These are phyloP conservation scores for Actinopyga echinites DNA, from an alignment of 53 echinoderm and acorn worm species.

Conservation along the genomic window DNA sequence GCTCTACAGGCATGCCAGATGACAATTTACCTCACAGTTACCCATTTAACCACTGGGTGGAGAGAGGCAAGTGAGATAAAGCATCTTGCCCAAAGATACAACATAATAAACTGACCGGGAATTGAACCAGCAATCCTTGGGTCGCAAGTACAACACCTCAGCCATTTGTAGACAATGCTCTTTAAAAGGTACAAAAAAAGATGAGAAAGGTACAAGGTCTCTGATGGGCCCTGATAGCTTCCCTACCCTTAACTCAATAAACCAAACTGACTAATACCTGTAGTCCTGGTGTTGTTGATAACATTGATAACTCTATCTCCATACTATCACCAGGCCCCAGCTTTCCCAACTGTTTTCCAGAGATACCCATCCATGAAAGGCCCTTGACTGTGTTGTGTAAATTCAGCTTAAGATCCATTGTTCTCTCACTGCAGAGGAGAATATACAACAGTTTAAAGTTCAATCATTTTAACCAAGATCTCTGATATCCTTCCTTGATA, in stretches of 20 bases:
- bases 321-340: constrained; percentile 84
- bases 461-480: too few species aligned
- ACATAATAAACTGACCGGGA: too few species aligned
- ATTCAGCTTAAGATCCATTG: constrained; percentile 90
- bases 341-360: constrained; percentile 91
- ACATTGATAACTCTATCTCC: constrained; percentile 82
- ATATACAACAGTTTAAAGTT: not conserved
- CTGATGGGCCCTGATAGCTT: not conserved
- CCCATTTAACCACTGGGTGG: too few species aligned
- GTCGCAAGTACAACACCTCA: too few species aligned
- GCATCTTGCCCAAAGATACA: too few species aligned
- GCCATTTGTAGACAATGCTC: too few species aligned
- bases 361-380: constrained; percentile 89
- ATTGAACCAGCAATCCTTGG: too few species aligned
- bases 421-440: constrained; percentile 69
- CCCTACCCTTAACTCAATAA: not conserved
- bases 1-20: too few species aligned
- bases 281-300: constrained; percentile 87
- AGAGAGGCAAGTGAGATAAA: too few species aligned
- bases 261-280: constrained; percentile 68
- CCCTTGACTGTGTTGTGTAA: constrained; percentile 78
- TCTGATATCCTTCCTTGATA: too few species aligned
- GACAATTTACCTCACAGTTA: too few species aligned
- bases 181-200: too few species aligned
- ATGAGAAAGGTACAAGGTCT: not conserved